phyloP scores from a whole-genome alignment of 2,113 vertebrate genomes.

The Rhabdomys dilectus region DNA sequence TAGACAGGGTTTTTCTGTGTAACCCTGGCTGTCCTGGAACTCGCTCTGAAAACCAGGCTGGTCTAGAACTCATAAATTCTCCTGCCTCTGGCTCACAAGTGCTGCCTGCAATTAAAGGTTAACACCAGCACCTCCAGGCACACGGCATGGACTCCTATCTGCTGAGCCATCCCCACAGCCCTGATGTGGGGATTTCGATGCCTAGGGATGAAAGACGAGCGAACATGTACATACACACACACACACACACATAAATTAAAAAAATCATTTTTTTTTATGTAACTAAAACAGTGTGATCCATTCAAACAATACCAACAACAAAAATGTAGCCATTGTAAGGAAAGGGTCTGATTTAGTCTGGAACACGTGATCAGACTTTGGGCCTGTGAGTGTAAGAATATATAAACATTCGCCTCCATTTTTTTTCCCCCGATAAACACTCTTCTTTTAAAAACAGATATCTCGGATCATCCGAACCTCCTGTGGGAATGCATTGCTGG shows the following conservation, averaged over 20 bases:
- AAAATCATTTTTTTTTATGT: neutral
- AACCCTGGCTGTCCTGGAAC: neutral
- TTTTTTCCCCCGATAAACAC: constrained; percentile 12
- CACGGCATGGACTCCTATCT: neutral
- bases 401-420: neutral
- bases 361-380: neutral
- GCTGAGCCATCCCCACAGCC: neutral
- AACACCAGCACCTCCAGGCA: neutral
- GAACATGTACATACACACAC: too few species aligned
- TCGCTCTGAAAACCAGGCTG: neutral
- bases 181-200: neutral
- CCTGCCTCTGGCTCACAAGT: neutral
- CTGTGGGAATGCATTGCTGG: constrained; percentile 89
- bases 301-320: neutral
- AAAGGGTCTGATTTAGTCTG: neutral
- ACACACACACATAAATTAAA: neutral
- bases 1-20: neutral
- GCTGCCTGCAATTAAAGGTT: neutral
- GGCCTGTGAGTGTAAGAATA: neutral
- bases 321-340: neutral
- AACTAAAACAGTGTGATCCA: neutral
- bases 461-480: constrained; percentile 89
- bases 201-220: neutral
- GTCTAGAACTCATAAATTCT: neutral
- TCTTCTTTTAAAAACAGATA: constrained; percentile 82